Conservation (phyloP, 2,113 vertebrate genomes). For the Protomyctophum bolini region DNA sequence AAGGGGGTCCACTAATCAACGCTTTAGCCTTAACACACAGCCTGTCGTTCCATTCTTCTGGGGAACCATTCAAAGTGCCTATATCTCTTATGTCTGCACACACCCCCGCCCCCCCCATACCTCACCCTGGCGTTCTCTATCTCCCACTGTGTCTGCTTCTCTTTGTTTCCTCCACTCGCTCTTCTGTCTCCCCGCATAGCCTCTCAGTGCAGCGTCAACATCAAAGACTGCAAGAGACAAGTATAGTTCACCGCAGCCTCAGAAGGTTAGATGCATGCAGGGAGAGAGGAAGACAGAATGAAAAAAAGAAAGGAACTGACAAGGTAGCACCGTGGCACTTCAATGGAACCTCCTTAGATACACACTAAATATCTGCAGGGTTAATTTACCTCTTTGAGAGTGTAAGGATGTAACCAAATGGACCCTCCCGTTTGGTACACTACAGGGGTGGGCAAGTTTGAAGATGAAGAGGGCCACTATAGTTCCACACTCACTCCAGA, state of each 20-base stretch:
- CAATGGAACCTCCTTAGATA: conserved; percentile 32
- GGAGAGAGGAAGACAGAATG: conserved; percentile 43
- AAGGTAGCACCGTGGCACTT: conserved; percentile 25
- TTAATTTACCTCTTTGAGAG: too few species aligned
- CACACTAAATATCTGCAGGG: too few species aligned
- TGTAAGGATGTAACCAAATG: too few species aligned
- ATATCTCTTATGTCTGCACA: conserved; percentile 3
- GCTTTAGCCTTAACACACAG: conserved; percentile 39
- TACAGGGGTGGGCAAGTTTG: too few species aligned
- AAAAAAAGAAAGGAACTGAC: conserved; percentile 48
- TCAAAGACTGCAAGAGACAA: conserved; percentile 48
- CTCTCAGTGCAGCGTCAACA: conserved; percentile 30
- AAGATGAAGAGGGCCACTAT: too few species aligned
- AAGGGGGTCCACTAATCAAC: conserved; percentile 12
- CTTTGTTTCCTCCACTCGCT: conserved; percentile 39
- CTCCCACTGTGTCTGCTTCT: background rate
- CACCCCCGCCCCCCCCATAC: conserved; percentile 9
- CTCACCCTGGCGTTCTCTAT: background rate
- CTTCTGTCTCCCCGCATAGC: conserved; percentile 39
- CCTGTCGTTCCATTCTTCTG: conserved; percentile 50
- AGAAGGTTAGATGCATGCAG: conserved; percentile 52
- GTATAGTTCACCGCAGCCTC: conserved; percentile 37
- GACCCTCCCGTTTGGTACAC: too few species aligned
- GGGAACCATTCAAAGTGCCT: conserved; percentile 40
- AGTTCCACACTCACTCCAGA: too few species aligned